Conservation (phyloP, 1,140 invertebrate genomes). For the Heliconius himera region DNA sequence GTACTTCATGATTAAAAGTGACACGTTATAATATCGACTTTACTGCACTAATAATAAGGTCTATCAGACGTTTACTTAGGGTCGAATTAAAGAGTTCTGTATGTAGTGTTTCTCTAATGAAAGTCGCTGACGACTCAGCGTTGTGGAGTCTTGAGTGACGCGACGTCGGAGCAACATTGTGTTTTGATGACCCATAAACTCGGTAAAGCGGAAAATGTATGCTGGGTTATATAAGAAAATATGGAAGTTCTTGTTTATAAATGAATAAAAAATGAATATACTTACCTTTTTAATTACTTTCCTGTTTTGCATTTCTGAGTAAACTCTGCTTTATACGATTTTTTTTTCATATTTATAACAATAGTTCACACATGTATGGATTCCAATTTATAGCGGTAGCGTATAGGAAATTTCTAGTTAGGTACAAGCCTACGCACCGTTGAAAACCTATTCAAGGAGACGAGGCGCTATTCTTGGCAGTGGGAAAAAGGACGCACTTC, state of each 20-base stretch:
- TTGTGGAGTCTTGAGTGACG: constrained; percentile 33
- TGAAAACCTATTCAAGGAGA: constrained; percentile 20
- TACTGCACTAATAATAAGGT: background rate
- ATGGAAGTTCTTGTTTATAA: background rate
- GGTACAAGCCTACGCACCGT: constrained; percentile 13
- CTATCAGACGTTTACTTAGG: constrained; percentile 10
- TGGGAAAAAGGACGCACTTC: constrained; percentile 25
- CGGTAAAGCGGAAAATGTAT: constrained; percentile 24
- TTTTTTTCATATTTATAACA: background rate
- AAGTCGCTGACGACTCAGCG: constrained; percentile 29
- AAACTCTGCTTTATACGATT: background rate
- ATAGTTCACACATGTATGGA: background rate
- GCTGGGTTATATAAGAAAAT: constrained; percentile 3
- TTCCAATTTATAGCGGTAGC: background rate
- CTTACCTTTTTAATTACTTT: background rate
- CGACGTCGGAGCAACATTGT: constrained; percentile 27
- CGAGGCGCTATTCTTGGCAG: constrained; percentile 23
- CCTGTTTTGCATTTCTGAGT: background rate
- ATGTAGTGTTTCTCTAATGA: constrained; percentile 37
- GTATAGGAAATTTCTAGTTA: background rate
- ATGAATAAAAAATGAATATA: background rate
- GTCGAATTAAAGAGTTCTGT: constrained; percentile 34
- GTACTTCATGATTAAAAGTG: constrained; percentile 27
- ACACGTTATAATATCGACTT: constrained; percentile 14
- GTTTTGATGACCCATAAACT: constrained; percentile 36